phyloP scores from a whole-genome alignment of 2,888 invertebrate genomes.

The Zygogramma bicolorata region DNA sequence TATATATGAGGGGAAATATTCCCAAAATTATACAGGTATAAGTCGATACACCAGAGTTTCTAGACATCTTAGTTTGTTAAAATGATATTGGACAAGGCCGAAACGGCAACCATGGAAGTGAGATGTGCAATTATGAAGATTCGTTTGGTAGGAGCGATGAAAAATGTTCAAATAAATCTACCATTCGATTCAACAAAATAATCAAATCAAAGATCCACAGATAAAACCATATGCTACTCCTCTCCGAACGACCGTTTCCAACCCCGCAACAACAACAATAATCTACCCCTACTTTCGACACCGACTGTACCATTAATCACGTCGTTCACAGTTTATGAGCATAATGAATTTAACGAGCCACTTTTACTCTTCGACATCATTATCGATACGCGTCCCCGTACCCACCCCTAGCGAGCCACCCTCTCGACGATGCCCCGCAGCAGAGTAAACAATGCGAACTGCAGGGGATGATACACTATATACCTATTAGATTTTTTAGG shows the following conservation, averaged over 20 bases:
- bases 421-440: conserved; percentile 9
- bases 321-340: conserved; percentile 33
- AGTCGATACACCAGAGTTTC: no score
- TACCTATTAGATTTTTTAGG: conserved; percentile 39
- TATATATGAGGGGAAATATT: no score
- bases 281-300: neutral
- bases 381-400: conserved; percentile 23
- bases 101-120: no score
- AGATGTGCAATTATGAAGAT: no score
- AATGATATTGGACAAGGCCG: no score
- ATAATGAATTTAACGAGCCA: conserved; percentile 40
- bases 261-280: neutral
- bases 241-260: neutral
- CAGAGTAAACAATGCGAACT: conserved; percentile 29
- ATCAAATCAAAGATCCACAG: no score
- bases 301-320: conserved; percentile 1
- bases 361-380: conserved; percentile 37
- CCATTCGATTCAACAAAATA: no score
- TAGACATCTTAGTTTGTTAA: no score
- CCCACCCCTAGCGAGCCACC: conserved; percentile 27
- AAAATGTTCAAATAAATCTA: no score
- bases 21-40: no score
- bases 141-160: no score
- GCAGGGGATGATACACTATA: conserved; percentile 32
- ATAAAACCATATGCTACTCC: neutral